These are phyloP conservation scores for Coptodon bakossiorum DNA, from an alignment of 2,113 vertebrate species.

Conservation along the genomic window DNA sequence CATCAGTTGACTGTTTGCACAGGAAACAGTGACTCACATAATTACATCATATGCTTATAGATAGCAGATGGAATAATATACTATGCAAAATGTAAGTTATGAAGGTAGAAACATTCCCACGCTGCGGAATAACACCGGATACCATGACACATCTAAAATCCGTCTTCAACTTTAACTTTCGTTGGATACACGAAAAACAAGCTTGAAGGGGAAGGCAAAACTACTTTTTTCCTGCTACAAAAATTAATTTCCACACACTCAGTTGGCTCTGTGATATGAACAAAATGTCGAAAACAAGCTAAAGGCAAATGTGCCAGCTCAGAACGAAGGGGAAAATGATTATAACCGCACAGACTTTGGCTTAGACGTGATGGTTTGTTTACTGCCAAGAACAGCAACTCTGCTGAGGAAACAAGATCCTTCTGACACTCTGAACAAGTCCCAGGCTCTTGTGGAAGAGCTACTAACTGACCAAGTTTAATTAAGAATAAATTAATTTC, in stretches of 20 bases:
- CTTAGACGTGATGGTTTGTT: slow-evolving; percentile 27
- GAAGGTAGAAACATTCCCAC: background rate
- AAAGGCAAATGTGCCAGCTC: slow-evolving; percentile 7
- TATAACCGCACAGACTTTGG: slow-evolving; percentile 29
- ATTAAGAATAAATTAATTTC: slow-evolving; percentile 18
- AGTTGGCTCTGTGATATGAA: slow-evolving; percentile 7
- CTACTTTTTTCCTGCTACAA: background rate
- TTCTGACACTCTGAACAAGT: slow-evolving; percentile 32
- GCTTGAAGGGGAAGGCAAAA: background rate
- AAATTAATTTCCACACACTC: background rate
- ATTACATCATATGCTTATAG: slow-evolving; percentile 34
- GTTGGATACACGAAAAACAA: background rate
- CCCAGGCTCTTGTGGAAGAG: background rate
- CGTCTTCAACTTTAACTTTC: background rate
- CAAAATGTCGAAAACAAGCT: slow-evolving; percentile 3
- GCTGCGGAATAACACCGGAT: background rate
- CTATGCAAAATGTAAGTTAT: background rate
- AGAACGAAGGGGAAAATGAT: slow-evolving; percentile 22
- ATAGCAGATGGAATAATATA: background rate
- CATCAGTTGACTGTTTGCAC: slow-evolving; percentile 16
- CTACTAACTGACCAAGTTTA: slow-evolving; percentile 14
- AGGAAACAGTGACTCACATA: slow-evolving; percentile 41
- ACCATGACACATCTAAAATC: background rate
- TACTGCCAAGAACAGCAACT: slow-evolving; percentile 58
- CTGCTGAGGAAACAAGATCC: slow-evolving; percentile 34